These are phyloP conservation scores for Urocynchramus pylzowi DNA, from an alignment of 2,113 vertebrate genomes.

Conservation along the genomic window DNA sequence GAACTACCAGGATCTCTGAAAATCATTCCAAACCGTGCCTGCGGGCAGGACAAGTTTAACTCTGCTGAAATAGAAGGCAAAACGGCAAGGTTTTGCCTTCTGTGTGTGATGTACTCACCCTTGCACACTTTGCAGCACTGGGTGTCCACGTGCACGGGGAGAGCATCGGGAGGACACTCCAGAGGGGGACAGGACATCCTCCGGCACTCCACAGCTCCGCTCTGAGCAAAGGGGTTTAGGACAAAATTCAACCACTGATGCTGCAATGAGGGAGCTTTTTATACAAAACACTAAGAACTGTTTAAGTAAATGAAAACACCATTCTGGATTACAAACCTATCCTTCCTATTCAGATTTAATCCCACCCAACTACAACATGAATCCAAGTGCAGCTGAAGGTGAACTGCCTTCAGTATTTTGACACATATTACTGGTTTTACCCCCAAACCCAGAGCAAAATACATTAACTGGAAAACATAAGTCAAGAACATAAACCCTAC, in stretches of 20 bases:
- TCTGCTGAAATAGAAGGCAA: not conserved
- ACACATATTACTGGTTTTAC: not conserved
- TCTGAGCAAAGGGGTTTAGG: slow-evolving; percentile 66
- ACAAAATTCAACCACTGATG: not conserved
- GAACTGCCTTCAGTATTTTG: not conserved
- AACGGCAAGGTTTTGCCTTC: fast-evolving
- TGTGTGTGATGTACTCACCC: slow-evolving; percentile 76
- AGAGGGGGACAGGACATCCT: slow-evolving; percentile 87
- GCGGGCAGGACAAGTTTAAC: not conserved
- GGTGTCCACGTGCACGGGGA: slow-evolving; percentile 81
- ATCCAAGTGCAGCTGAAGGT: not conserved
- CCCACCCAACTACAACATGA: not conserved
- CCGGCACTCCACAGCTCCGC: slow-evolving; percentile 86
- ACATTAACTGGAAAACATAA: slow-evolving; percentile 23
- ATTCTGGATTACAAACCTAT: not conserved
- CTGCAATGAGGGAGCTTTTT: not conserved
- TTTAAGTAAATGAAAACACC: not conserved
- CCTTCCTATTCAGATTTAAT: not conserved
- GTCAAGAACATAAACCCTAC: slow-evolving; percentile 14
- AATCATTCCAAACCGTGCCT: fast-evolving
- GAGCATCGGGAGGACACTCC: slow-evolving; percentile 81
- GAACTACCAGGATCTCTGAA: not conserved
- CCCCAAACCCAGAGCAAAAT: not conserved
- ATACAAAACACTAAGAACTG: not conserved
- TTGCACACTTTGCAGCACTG: slow-evolving; percentile 91